These are phyloP conservation scores for Melanitta fusca DNA, from an alignment of 2,797 vertebrate species.

Conservation along the genomic window DNA sequence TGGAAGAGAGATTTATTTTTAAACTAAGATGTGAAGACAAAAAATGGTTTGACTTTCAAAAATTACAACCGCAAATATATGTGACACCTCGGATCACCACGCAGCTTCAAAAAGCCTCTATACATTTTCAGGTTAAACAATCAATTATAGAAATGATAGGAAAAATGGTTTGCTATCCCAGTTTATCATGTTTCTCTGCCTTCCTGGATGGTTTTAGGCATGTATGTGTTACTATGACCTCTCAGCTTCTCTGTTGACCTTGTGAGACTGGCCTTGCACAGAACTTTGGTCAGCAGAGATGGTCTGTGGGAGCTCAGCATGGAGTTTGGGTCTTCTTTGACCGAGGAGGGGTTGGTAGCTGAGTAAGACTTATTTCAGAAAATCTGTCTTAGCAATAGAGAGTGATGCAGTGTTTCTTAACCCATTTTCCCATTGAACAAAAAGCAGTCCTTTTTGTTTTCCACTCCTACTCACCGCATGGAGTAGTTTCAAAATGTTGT, in stretches of 20 bases:
- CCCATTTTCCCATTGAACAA: not conserved
- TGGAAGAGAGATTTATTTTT: not conserved
- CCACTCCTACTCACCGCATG: not conserved
- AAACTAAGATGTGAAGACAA: not conserved
- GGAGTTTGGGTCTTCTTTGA: not conserved
- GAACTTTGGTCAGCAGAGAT: not conserved
- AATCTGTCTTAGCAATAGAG: not conserved
- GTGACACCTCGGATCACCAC: rapidly evolving
- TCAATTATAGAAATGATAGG: not conserved
- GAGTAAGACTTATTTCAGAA: not conserved
- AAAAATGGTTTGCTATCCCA: not conserved
- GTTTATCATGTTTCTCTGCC: not conserved
- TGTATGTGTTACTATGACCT: not conserved
- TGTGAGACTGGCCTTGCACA: not conserved
- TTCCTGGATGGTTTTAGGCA: not conserved
- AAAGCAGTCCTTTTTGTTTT: not conserved
- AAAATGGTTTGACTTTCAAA: not conserved
- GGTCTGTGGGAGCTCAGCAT: not conserved
- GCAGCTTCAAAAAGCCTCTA: not conserved
- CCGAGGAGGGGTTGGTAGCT: not conserved
- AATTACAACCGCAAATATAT: not conserved
- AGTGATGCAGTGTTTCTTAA: not conserved
- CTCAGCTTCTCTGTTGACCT: not conserved
- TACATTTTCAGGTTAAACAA: not conserved
- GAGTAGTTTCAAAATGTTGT: not conserved